These are phyloP conservation scores for Mastomys coucha DNA, from an alignment of 2,113 vertebrate genomes.

Conservation along the genomic window DNA sequence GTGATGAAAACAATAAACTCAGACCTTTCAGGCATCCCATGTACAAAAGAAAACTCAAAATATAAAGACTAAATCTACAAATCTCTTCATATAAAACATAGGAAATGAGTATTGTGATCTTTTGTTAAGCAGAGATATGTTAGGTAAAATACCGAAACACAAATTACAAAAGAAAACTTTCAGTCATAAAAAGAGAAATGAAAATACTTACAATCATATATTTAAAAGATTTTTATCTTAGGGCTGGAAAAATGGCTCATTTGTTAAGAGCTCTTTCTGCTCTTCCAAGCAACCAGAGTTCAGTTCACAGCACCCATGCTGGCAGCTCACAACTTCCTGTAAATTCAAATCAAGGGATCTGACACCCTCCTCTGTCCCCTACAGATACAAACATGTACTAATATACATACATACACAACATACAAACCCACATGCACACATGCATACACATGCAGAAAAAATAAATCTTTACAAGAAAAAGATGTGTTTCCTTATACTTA, in stretches of 20 bases:
- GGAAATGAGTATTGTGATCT: background rate
- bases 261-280: background rate
- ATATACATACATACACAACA: background rate
- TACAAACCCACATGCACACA: background rate
- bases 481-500: background rate
- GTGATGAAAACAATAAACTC: conserved; percentile 3
- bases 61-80: background rate
- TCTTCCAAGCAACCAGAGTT: background rate
- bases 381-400: background rate
- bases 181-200: conserved; percentile 1
- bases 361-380: background rate
- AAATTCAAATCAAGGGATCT: background rate
- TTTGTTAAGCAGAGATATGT: conserved; percentile 29
- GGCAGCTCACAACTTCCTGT: background rate
- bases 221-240: background rate
- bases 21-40: background rate
- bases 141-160: conserved; percentile 17
- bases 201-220: conserved; percentile 26
- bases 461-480: background rate
- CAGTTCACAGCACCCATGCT: background rate
- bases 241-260: background rate
- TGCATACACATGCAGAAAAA: background rate
- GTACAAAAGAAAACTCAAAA: conserved; percentile 26
- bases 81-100: background rate
- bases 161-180: background rate